These are phyloP conservation scores for Chironomus tentans DNA, from an alignment of 2,888 invertebrate species.

Conservation along the genomic window DNA sequence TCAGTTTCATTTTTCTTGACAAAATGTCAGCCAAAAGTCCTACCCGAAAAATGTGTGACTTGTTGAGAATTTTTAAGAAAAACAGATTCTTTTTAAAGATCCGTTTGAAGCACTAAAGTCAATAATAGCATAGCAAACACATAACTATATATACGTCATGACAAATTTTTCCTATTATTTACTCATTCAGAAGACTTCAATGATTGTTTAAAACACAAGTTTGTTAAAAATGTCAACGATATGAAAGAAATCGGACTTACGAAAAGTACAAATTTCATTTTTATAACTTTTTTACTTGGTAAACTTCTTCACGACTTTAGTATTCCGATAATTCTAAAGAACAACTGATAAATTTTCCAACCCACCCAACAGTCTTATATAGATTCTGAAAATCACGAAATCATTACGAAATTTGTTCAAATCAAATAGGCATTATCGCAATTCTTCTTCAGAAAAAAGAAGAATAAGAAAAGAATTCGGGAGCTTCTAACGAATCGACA, in stretches of 20 bases:
- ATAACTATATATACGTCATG: neutral
- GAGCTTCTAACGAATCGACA: neutral
- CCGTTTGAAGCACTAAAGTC: neutral
- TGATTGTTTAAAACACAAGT: neutral
- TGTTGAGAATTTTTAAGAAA: neutral
- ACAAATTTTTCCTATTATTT: neutral
- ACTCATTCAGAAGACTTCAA: neutral
- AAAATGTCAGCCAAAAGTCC: neutral
- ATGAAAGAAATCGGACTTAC: neutral
- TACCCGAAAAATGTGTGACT: neutral
- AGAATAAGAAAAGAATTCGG: neutral
- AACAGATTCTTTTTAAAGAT: neutral
- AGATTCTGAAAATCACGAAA: neutral
- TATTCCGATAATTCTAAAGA: neutral
- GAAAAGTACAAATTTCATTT: conserved; percentile 12
- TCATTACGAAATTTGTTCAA: neutral
- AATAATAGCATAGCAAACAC: neutral
- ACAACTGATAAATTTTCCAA: neutral
- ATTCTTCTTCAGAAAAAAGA: neutral
- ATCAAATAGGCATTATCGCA: neutral
- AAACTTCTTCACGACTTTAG: neutral
- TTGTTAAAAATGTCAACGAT: neutral
- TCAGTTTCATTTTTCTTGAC: neutral
- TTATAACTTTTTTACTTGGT: neutral
- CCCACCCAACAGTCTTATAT: neutral